Evolutionary conservation across 2,113 vertebrate species (phyloP).

Genomic region (Xiphias gladius): DNA sequence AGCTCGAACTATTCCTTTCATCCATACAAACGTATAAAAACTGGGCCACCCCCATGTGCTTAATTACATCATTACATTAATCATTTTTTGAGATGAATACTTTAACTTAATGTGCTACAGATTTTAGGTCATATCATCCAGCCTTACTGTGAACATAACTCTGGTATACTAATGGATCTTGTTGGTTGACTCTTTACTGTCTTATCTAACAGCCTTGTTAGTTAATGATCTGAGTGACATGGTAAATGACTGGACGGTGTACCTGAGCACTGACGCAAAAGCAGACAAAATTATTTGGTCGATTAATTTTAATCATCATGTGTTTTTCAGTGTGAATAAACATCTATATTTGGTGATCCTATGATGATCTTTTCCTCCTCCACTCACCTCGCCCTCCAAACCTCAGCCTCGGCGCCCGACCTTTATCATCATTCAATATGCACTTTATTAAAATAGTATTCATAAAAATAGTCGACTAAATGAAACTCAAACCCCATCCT

Average conservation of each 20-base stretch:
- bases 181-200: neutral
- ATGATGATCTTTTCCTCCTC: neutral
- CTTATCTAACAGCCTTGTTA: neutral
- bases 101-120: neutral
- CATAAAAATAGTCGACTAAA: constrained; percentile 69
- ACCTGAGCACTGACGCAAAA: constrained; percentile 16
- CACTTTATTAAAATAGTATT: constrained; percentile 71
- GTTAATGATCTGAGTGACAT: neutral
- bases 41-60: neutral
- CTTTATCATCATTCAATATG: constrained; percentile 64
- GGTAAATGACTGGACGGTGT: neutral
- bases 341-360: neutral
- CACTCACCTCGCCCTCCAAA: constrained; percentile 14
- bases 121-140: neutral
- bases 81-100: neutral
- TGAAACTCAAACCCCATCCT: constrained; percentile 59
- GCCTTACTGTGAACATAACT: neutral
- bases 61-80: neutral
- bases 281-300: neutral
- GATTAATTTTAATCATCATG: neutral
- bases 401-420: constrained; percentile 39
- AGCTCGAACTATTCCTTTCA: neutral
- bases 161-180: neutral
- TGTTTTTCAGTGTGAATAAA: constrained; percentile 16
- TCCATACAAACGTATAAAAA: neutral